Evolutionary conservation across 2,888 invertebrate species (phyloP).

Genomic region (Acanthopleura granulata): DNA sequence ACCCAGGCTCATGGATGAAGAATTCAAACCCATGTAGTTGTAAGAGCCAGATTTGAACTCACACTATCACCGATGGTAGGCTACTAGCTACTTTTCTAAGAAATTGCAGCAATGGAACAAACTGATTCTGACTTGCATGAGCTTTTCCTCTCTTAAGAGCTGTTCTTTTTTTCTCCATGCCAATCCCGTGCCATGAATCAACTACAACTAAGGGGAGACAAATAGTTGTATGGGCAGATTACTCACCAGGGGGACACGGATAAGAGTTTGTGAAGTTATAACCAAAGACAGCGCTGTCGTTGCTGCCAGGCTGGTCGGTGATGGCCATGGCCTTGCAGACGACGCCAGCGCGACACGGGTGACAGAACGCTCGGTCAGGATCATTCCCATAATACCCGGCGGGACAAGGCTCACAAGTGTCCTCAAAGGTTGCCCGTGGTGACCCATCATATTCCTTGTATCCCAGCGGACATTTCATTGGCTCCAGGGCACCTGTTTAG

Average conservation of each 20-base stretch:
- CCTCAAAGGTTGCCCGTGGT: slow-evolving; percentile 49
- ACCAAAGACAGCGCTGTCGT: slow-evolving; percentile 51
- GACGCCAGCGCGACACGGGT: slow-evolving; percentile 63
- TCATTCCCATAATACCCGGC: slow-evolving; percentile 63
- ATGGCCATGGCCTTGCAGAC: slow-evolving; percentile 60
- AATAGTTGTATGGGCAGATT: too few relatives aligned
- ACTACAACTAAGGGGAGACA: too few relatives aligned
- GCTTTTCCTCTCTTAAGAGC: too few relatives aligned
- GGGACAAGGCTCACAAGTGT: slow-evolving; percentile 64
- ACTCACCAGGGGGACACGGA: slow-evolving; percentile 59
- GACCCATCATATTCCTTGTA: slow-evolving; percentile 62
- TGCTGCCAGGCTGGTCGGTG: slow-evolving; percentile 58
- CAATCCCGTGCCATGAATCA: too few relatives aligned
- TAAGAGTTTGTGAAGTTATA: slow-evolving; percentile 59
- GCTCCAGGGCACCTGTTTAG: slow-evolving; percentile 61
- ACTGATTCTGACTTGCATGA: too few relatives aligned
- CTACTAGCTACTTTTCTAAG: too few relatives aligned
- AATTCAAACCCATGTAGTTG: too few relatives aligned
- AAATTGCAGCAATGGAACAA: too few relatives aligned
- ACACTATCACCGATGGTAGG: too few relatives aligned
- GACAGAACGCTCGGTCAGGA: slow-evolving; percentile 52
- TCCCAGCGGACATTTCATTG: slow-evolving; percentile 63
- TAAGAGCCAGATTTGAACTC: too few relatives aligned
- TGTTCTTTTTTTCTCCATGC: too few relatives aligned
- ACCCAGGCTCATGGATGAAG: too few relatives aligned